These are phyloP conservation scores for Cossypha dichroa DNA, from an alignment of 2,797 vertebrate species.

Conservation along the genomic window DNA sequence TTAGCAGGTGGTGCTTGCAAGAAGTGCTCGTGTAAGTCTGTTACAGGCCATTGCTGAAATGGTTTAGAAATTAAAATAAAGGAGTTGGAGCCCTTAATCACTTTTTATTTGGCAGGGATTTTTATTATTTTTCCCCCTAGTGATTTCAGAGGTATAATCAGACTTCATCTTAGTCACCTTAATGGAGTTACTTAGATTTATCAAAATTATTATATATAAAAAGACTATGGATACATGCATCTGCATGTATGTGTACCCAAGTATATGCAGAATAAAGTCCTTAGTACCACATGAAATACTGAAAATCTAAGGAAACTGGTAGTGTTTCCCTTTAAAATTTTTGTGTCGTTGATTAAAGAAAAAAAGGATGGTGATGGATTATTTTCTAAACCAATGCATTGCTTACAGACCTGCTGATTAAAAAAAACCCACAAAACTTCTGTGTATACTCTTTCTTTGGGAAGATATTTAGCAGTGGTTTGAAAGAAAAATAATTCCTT, in stretches of 20 bases:
- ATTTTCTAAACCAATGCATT: neutral
- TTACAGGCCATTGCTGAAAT: neutral
- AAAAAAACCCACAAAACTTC: neutral
- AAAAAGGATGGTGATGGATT: neutral
- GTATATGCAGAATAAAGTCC: neutral
- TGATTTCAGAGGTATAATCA: neutral
- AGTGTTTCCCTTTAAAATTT: neutral
- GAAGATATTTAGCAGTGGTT: neutral
- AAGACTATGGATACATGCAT: neutral
- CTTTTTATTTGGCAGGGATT: neutral
- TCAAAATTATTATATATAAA: neutral
- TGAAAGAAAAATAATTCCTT: neutral
- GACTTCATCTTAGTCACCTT: neutral
- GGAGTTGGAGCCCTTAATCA: neutral
- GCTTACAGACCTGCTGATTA: neutral
- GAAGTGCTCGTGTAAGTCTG: neutral
- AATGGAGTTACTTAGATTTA: neutral
- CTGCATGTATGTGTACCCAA: accelerated
- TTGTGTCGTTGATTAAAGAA: neutral
- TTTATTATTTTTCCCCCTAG: neutral
- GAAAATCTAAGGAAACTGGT: neutral
- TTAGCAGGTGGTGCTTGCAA: neutral
- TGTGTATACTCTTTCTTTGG: neutral
- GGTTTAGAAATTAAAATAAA: neutral
- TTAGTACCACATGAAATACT: neutral